Percentiles rank a stretch among this genome's conserved stretches.
Evolutionary conservation across 1,140 invertebrate genomes (phyloP).

Genomic region (Drosophila sulfurigaster): DNA sequence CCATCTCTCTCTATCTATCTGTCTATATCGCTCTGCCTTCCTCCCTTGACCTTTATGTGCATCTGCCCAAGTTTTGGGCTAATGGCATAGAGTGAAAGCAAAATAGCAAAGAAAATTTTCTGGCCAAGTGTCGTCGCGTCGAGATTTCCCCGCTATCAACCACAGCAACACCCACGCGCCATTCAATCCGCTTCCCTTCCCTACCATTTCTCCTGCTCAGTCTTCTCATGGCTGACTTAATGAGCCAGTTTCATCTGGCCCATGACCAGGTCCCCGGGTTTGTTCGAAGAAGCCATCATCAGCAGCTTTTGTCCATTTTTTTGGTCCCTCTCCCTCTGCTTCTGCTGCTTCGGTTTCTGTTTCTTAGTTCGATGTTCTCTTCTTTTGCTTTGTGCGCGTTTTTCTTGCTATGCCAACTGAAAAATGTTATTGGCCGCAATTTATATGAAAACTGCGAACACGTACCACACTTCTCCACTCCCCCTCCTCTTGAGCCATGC

Average conservation of each 20-base stretch:
- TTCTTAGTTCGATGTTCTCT: slow-evolving; percentile 39
- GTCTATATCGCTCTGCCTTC: not conserved
- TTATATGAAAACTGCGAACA: slow-evolving; percentile 83
- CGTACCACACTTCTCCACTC: slow-evolving; percentile 66
- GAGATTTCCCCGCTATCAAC: slow-evolving; percentile 59
- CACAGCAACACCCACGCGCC: slow-evolving; percentile 63
- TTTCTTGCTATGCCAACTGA: slow-evolving; percentile 78
- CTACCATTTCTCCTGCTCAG: slow-evolving; percentile 6
- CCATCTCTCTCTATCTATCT: slow-evolving; percentile 37
- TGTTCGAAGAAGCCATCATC: slow-evolving; percentile 72
- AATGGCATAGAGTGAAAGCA: slow-evolving; percentile 54
- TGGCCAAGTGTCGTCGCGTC: slow-evolving; percentile 51
- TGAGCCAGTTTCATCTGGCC: slow-evolving; percentile 70
- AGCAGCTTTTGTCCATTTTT: slow-evolving; percentile 81
- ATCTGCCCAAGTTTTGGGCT: slow-evolving; percentile 35
- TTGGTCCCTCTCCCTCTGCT: slow-evolving; percentile 11
- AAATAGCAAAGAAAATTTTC: slow-evolving; percentile 29
- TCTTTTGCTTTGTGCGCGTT: slow-evolving; percentile 75
- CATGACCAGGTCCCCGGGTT: slow-evolving; percentile 38
- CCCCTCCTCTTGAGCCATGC: slow-evolving; percentile 30
- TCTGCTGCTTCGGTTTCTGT: slow-evolving; percentile 23
- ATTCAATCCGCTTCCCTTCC: slow-evolving; percentile 41
- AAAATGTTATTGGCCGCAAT: slow-evolving; percentile 83
- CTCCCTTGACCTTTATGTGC: not conserved
- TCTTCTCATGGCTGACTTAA: slow-evolving; percentile 52